Conservation (phyloP, 2,888 invertebrate species). For the Oxycera nigricornis region DNA sequence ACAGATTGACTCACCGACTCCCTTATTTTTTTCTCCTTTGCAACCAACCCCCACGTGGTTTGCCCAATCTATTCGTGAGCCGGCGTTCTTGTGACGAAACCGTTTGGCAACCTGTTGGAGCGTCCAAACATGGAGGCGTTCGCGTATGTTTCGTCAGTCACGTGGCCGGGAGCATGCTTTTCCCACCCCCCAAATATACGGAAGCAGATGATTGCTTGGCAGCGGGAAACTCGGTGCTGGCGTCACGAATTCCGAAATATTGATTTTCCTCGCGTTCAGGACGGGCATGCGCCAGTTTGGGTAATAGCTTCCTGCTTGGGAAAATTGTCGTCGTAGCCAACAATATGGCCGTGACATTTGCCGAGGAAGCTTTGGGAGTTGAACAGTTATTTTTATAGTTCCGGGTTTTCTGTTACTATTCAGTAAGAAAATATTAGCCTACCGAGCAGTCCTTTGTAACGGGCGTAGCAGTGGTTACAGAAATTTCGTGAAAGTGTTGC, state of each 20-base stretch:
- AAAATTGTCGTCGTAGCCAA: slow-evolving; percentile 41
- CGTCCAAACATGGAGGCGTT: background rate
- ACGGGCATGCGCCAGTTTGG: slow-evolving; percentile 27
- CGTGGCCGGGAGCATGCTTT: slow-evolving; percentile 6
- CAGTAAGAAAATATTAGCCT: background rate
- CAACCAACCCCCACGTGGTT: slow-evolving; percentile 15
- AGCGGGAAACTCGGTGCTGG: slow-evolving; percentile 40
- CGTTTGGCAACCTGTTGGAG: slow-evolving; percentile 29
- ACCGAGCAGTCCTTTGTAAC: background rate
- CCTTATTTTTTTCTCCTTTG: background rate
- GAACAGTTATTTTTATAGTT: background rate
- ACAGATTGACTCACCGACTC: background rate
- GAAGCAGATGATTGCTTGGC: slow-evolving; percentile 4
- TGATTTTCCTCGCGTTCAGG: slow-evolving; percentile 40
- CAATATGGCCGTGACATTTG: slow-evolving; percentile 48
- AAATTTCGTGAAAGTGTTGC: background rate
- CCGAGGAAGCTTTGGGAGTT: background rate
- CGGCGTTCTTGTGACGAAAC: slow-evolving; percentile 35
- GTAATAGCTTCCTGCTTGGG: slow-evolving; percentile 2
- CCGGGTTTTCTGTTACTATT: background rate
- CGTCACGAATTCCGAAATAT: slow-evolving; percentile 41
- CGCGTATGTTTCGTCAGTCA: slow-evolving; percentile 15
- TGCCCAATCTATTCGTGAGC: background rate
- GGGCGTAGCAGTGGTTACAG: background rate
- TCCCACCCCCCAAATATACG: background rate